phyloP scores from a whole-genome alignment of 1,140 invertebrate genomes.

The Drosophila ironensis region DNA sequence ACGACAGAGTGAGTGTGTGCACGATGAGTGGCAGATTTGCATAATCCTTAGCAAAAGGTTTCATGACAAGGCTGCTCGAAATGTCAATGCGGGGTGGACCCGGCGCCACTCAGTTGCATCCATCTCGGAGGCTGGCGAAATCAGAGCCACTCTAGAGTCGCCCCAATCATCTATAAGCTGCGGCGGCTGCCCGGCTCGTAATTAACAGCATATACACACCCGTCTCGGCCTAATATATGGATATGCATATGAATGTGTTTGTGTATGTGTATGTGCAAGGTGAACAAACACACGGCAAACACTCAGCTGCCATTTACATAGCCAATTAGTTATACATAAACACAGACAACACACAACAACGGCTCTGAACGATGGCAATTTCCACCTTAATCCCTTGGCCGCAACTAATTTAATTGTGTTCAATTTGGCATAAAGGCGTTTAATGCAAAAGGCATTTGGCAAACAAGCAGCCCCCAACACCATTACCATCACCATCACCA shows the following conservation, averaged over 20 bases:
- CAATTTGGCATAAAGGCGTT: conserved; percentile 76
- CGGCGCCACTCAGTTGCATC: conserved; percentile 24
- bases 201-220: conserved; percentile 67
- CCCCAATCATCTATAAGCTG: conserved; percentile 55
- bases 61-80: conserved; percentile 75
- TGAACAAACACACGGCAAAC: conserved; percentile 16
- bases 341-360: conserved; percentile 39
- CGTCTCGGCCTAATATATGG: too few species aligned
- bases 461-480: conserved; percentile 16
- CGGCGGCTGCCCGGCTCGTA: conserved; percentile 62
- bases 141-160: conserved; percentile 5
- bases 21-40: conserved; percentile 77
- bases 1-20: conserved; percentile 51
- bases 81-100: conserved; percentile 65
- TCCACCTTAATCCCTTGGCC: conserved; percentile 72
- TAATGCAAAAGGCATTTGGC: conserved; percentile 59
- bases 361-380: conserved; percentile 46
- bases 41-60: conserved; percentile 78
- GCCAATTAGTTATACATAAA: conserved; percentile 79
- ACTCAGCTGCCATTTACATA: conserved; percentile 71
- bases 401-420: conserved; percentile 80
- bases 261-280: background rate
- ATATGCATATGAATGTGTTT: too few species aligned
- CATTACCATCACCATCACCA: too few species aligned
- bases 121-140: conserved; percentile 14